Base-by-base conservation (phyloP, 2,113 vertebrate species). In the Carettochelys insculpta region DNA sequence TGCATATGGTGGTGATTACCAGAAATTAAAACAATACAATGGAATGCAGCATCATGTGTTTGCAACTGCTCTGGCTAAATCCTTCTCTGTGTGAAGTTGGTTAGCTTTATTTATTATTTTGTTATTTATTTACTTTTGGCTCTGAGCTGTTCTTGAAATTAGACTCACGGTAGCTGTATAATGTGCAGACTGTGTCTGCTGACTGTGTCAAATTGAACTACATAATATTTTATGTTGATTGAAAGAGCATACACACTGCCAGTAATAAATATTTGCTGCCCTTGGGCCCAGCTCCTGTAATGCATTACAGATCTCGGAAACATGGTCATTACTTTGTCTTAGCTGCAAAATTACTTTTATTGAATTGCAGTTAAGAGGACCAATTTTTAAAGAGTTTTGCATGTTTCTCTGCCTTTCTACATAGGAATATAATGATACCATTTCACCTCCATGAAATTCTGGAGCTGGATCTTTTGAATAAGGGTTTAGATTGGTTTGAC, bases 301-400 rank as follows among this genome's bases (percentile, higher is more conserved):
- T 58, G 82, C 78, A 82, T 91, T 87, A 84, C 65, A 91, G 78
- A 95, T 88, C 85, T 94, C 89, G 91, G 92, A 89, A 95, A 95
- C 24, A 79, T 88, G 90, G 75, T 77, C 93, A 86, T 96, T 96
- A 93, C 78, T 92, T 95, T 95, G 61, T 93, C 87, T 93, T 95
- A 84, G 91, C 83, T 77, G 89, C 5, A 89, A 93, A 96, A 96
- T 96, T 90, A 85, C 52, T 92, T 95, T 87, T 90, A 89, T 91
- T 91, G 95, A 94, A 85, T 85, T 93, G 61, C 85, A 78, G 34
- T 94, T 95, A 94, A 95, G 27, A 13, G 82, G 92, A 80, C 31
- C 68, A 80, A 48, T 82, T 83, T 90, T 78, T 5, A 19, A 54
- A 78, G 27, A 58, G 82, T 86, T 87, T 93, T 47, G n/a, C 24